These are phyloP conservation scores for Phalacrocorax brasilianus DNA, from an alignment of 2,113 vertebrate genomes.

Conservation along the genomic window DNA sequence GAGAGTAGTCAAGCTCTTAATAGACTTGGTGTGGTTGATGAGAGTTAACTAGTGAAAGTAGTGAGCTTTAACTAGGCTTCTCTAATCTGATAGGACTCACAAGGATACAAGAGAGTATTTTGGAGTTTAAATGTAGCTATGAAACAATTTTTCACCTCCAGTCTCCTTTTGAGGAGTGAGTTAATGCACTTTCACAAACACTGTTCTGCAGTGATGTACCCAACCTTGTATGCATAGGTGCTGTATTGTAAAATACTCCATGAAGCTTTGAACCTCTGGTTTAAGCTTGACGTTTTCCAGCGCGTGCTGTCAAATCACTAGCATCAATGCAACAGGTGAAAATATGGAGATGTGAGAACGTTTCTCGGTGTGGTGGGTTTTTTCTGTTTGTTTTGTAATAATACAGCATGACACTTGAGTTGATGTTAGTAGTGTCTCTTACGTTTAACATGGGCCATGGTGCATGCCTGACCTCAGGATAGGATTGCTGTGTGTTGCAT, in stretches of 20 bases:
- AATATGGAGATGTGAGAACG: background rate
- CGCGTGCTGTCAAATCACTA: fast-evolving
- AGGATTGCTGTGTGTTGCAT: fast-evolving
- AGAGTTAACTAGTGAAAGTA: background rate
- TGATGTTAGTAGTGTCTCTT: background rate
- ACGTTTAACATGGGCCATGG: fast-evolving
- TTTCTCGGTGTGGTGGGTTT: background rate
- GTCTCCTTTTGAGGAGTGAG: background rate
- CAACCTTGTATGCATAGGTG: background rate
- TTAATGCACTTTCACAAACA: background rate
- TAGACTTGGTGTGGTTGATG: fast-evolving
- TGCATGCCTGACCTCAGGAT: background rate
- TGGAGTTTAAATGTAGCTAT: background rate
- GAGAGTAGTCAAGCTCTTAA: background rate
- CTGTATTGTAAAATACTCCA: background rate
- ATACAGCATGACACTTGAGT: background rate
- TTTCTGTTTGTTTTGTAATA: background rate
- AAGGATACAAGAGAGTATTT: background rate
- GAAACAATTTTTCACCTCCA: background rate
- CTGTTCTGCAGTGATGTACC: background rate
- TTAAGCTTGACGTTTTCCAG: background rate
- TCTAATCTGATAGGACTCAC: background rate
- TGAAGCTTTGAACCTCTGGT: background rate
- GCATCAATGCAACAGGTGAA: background rate
- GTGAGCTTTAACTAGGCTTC: background rate